Evolutionary conservation across 2,113 vertebrate genomes (phyloP).

Genomic region (Circaetus gallicus): DNA sequence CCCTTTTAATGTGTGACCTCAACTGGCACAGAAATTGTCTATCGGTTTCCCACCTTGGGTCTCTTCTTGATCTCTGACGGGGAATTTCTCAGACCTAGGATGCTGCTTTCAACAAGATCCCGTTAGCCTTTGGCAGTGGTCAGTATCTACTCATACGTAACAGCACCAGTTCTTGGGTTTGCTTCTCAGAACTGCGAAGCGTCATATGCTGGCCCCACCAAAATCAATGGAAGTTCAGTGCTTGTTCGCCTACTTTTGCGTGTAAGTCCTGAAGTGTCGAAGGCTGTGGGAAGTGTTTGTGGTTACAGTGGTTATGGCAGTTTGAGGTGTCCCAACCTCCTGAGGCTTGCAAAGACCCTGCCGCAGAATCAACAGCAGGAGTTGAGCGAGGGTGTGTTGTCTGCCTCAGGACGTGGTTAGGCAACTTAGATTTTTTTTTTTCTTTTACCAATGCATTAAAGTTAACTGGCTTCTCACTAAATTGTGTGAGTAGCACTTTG

Average conservation of each 20-base stretch:
- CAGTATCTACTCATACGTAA: fast-evolving
- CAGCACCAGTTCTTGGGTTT: background rate
- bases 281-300: background rate
- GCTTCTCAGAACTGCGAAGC: background rate
- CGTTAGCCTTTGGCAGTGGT: background rate
- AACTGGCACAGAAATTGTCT: background rate
- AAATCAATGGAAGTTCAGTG: background rate
- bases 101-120: background rate
- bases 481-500: background rate
- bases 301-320: background rate
- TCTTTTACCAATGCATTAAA: background rate
- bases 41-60: fast-evolving
- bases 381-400: fast-evolving
- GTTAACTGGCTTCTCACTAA: background rate
- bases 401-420: fast-evolving
- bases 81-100: background rate
- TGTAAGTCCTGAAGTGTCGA: background rate
- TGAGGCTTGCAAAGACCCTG: background rate
- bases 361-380: background rate
- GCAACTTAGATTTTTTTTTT: background rate
- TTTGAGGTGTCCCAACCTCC: background rate
- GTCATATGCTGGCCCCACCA: fast-evolving
- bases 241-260: fast-evolving
- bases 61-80: background rate
- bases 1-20: background rate